phyloP scores from a whole-genome alignment of 2,113 vertebrate genomes.

The Calyptommatus sinebrachiatus region DNA sequence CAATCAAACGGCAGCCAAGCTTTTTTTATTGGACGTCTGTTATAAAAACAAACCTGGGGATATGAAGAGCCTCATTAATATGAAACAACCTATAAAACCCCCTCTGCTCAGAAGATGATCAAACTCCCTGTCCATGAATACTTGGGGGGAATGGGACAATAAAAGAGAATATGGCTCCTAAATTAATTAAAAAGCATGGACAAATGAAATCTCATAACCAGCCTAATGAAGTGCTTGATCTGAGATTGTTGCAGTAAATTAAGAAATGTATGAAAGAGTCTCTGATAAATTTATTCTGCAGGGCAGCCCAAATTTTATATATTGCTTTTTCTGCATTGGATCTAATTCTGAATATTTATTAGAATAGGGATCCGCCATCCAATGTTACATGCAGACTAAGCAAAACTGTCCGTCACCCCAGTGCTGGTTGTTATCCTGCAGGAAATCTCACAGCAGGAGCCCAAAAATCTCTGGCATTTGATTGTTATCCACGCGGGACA shows the following conservation, averaged over 20 bases:
- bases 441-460: too few relatives aligned
- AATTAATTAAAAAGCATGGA: constrained; percentile 25
- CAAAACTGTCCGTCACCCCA: too few relatives aligned
- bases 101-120: constrained; percentile 3
- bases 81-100: constrained; percentile 13
- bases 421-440: too few relatives aligned
- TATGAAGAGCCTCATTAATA: constrained; percentile 20
- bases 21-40: constrained; percentile 12
- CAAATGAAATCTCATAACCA: constrained; percentile 17
- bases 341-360: too few relatives aligned
- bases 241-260: neutral
- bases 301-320: neutral
- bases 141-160: neutral
- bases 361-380: too few relatives aligned
- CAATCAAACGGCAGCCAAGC: neutral
- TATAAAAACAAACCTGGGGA: constrained; percentile 29
- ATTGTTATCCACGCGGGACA: too few relatives aligned
- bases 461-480: too few relatives aligned
- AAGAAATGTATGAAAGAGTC: neutral
- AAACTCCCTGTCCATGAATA: constrained; percentile 22
- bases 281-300: neutral
- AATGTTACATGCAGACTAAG: too few relatives aligned
- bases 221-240: constrained; percentile 16
- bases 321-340: too few relatives aligned
- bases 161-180: constrained; percentile 19